phyloP scores from a whole-genome alignment of 2,797 vertebrate species.

The Myotis myotis region DNA sequence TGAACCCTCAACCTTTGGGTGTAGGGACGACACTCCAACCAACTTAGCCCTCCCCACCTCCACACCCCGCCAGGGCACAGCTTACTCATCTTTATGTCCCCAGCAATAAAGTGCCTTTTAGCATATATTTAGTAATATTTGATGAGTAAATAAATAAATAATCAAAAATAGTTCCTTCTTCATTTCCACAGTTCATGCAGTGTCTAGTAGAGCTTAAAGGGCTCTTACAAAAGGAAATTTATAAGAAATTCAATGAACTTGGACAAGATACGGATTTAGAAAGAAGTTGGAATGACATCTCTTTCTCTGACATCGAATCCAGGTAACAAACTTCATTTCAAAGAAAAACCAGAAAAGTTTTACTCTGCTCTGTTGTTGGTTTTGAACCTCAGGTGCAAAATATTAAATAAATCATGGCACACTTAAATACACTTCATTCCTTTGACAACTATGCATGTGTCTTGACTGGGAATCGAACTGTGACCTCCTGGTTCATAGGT shows the following conservation, averaged over 20 bases:
- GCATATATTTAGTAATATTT: background rate
- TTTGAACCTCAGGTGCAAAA: background rate
- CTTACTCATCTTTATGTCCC: background rate
- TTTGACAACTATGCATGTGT: background rate
- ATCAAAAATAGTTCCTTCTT: background rate
- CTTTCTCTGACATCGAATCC: slow-evolving; percentile 92
- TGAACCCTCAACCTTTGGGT: background rate
- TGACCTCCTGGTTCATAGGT: background rate
- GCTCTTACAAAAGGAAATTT: slow-evolving; percentile 83
- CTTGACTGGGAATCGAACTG: background rate
- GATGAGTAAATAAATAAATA: background rate
- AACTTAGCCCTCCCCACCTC: background rate
- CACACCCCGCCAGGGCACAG: background rate
- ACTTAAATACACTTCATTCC: background rate
- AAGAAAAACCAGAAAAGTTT: background rate
- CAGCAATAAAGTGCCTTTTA: background rate
- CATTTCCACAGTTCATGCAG: slow-evolving; percentile 81
- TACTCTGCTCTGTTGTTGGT: background rate
- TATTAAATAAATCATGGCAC: background rate
- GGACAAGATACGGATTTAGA: slow-evolving; percentile 81
- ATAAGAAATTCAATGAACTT: slow-evolving; percentile 78
- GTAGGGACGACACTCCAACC: background rate
- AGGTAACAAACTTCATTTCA: slow-evolving; percentile 85
- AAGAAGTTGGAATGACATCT: slow-evolving; percentile 81
- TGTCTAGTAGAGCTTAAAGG: slow-evolving; percentile 88